Evolutionary conservation across 23 tunicate species (phyloP).

Genomic region (Corella eumyota): DNA sequence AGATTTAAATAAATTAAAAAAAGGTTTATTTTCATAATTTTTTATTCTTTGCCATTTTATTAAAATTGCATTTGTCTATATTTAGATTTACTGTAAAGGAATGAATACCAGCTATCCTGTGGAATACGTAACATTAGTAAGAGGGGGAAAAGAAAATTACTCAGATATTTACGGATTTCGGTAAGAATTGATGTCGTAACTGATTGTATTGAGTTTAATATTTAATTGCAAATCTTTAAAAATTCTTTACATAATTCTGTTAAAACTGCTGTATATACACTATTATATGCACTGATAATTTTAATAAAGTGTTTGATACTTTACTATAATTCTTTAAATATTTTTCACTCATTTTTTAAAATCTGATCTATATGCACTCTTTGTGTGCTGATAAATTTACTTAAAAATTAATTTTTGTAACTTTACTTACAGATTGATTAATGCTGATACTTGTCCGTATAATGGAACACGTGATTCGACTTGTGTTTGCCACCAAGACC

Average conservation of each 20-base stretch:
- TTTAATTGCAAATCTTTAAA: no score
- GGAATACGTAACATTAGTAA: constrained; percentile 60
- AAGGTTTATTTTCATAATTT: background rate
- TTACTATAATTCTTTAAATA: no score
- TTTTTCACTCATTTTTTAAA: background rate
- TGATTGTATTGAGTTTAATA: no score
- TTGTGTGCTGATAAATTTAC: background rate
- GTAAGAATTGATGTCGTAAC: constrained; percentile 21
- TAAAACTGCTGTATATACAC: no score
- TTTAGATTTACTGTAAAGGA: constrained; percentile 77
- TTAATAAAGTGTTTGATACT: no score
- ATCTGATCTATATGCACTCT: background rate
- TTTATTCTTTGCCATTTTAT: background rate
- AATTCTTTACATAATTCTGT: no score
- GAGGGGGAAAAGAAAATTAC: constrained; percentile 62
- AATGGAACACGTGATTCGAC: constrained; percentile 52
- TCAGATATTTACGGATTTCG: constrained; percentile 75
- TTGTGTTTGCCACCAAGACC: constrained; percentile 53
- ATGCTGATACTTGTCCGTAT: constrained; percentile 69
- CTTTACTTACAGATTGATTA: constrained; percentile 22
- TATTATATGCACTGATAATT: no score
- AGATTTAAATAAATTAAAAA: no score
- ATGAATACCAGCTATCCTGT: constrained; percentile 57
- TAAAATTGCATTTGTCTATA: background rate
- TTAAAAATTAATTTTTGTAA: no score